Evolutionary conservation across 2,113 vertebrate genomes (phyloP).

Genomic region (Tachysurus vachellii): DNA sequence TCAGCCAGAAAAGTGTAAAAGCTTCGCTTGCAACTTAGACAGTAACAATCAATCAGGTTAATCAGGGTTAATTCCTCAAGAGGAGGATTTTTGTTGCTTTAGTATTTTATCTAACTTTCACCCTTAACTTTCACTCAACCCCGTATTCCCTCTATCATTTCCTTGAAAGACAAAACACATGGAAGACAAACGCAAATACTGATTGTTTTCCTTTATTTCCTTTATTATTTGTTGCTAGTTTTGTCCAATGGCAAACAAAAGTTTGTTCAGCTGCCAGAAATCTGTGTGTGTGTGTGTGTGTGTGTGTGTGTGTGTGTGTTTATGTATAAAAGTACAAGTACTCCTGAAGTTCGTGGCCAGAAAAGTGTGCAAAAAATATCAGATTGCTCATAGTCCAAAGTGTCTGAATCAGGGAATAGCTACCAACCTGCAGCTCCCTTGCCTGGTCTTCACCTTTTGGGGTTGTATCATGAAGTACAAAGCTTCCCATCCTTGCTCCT

Average conservation of each 20-base stretch:
- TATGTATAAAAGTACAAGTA: too few species aligned
- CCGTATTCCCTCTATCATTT: neutral
- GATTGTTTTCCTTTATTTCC: too few species aligned
- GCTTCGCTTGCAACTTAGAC: neutral
- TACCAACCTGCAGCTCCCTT: neutral
- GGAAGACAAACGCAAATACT: too few species aligned
- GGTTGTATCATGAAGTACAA: too few species aligned
- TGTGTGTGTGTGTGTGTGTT: too few species aligned
- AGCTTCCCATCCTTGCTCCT: too few species aligned
- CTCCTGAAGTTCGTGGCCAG: neutral
- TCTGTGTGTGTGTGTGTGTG: too few species aligned
- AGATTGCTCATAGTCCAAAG: neutral
- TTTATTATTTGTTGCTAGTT: too few species aligned
- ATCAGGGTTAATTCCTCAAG: neutral
- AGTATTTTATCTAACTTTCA: neutral
- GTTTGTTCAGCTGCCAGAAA: too few species aligned
- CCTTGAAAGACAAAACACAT: too few species aligned
- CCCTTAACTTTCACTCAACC: neutral
- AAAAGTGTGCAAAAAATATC: too few species aligned
- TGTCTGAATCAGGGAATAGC: neutral
- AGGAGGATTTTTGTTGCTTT: neutral
- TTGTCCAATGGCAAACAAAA: too few species aligned
- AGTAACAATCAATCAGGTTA: neutral
- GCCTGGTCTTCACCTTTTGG: neutral
- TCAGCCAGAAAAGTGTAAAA: neutral